Conservation (phyloP, 2,888 invertebrate species). For the Eledona agricola region DNA sequence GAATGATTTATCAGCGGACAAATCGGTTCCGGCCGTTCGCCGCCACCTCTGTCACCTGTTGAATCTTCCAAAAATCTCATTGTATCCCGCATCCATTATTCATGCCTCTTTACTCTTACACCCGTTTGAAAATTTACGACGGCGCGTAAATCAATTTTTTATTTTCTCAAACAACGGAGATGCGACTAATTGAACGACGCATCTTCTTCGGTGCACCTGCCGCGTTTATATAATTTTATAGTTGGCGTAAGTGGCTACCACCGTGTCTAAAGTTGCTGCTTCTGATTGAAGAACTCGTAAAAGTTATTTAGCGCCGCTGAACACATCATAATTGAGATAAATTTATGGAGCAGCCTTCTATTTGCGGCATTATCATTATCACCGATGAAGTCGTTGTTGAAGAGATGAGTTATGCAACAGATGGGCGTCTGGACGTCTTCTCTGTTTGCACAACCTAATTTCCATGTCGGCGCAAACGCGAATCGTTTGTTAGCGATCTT, state of each 20-base stretch:
- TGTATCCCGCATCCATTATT: slow-evolving; percentile 35
- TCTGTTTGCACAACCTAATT: slow-evolving; percentile 49
- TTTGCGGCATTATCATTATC: slow-evolving; percentile 27
- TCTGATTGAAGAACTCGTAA: slow-evolving; percentile 36
- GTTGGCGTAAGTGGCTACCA: slow-evolving; percentile 33
- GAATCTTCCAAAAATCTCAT: slow-evolving; percentile 39
- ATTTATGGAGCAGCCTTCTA: slow-evolving; percentile 23
- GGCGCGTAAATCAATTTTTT: slow-evolving; percentile 28
- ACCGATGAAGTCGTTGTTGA: slow-evolving; percentile 8
- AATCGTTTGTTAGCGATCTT: slow-evolving; percentile 47
- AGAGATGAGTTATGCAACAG: slow-evolving; percentile 45
- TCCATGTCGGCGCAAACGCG: slow-evolving; percentile 49
- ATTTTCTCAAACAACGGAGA: slow-evolving; percentile 5
- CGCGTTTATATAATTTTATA: slow-evolving; percentile 35
- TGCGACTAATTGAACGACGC: slow-evolving; percentile 24
- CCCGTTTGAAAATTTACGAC: slow-evolving; percentile 36
- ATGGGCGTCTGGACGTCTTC: slow-evolving; percentile 45
- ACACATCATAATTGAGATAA: slow-evolving; percentile 35
- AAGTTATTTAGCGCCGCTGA: slow-evolving; percentile 32
- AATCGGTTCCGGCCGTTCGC: slow-evolving; percentile 35
- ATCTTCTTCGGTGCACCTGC: slow-evolving; percentile 33
- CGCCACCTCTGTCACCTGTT: slow-evolving; percentile 40
- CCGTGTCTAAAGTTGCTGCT: slow-evolving; percentile 34
- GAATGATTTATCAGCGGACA: slow-evolving; percentile 35
- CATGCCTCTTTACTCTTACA: slow-evolving; percentile 29